Conservation (phyloP, 1,140 invertebrate genomes). For the Centruroides vittatus region DNA sequence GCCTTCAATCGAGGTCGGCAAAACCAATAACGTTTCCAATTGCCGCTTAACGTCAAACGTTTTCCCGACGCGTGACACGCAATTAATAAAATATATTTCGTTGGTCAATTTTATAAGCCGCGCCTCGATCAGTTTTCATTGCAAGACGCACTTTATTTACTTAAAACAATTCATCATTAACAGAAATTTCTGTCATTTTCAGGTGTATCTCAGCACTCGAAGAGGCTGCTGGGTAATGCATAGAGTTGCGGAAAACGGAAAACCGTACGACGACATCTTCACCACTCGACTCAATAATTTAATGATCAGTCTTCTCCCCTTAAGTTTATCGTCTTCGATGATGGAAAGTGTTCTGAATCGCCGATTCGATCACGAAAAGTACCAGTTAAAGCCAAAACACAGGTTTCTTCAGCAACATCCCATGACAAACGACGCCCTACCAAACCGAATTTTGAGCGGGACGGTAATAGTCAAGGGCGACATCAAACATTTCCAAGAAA, state of each 20-base stretch:
- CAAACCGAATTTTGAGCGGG: slow-evolving; percentile 35
- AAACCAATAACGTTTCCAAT: too few relatives aligned
- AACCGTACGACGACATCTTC: slow-evolving; percentile 21
- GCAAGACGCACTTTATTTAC: too few relatives aligned
- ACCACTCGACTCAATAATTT: slow-evolving; percentile 5
- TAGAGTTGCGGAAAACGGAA: slow-evolving; percentile 25
- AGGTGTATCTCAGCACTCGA: too few relatives aligned
- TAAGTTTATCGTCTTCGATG: slow-evolving; percentile 4
- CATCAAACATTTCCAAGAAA: slow-evolving; percentile 24
- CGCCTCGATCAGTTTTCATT: too few relatives aligned
- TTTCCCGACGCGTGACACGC: too few relatives aligned
- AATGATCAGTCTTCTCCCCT: slow-evolving; percentile 7
- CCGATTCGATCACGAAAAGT: slow-evolving; percentile 35
- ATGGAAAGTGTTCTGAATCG: slow-evolving; percentile 14
- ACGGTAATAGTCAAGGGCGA: slow-evolving; percentile 30
- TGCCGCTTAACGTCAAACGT: too few relatives aligned
- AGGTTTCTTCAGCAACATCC: slow-evolving; percentile 21
- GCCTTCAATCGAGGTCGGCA: too few relatives aligned
- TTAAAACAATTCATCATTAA: too few relatives aligned
- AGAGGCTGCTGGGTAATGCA: slow-evolving; percentile 27
- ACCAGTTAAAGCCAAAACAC: slow-evolving; percentile 33
- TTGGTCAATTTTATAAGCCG: too few relatives aligned
- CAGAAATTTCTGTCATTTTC: too few relatives aligned
- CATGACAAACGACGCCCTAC: slow-evolving; percentile 38
- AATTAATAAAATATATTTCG: too few relatives aligned